Evolutionary conservation across 2,888 invertebrate species (phyloP).

Genomic region (Parnassius glacialis): DNA sequence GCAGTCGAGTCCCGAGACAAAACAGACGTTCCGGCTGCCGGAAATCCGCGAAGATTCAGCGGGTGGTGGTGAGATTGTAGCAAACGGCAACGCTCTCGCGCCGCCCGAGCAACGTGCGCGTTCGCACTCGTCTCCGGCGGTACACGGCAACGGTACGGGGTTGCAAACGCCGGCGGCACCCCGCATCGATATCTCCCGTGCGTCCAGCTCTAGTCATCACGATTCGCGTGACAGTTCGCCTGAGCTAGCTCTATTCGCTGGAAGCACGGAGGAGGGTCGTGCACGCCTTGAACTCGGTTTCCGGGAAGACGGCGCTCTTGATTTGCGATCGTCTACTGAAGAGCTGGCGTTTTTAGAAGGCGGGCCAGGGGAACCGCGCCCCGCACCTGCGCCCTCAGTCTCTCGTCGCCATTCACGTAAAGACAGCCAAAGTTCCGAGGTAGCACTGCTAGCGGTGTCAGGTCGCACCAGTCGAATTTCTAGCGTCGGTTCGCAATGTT

Average conservation of each 20-base stretch:
- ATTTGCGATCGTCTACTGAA: slow-evolving; percentile 92
- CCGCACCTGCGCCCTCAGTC: slow-evolving; percentile 52
- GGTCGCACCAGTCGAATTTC: slow-evolving; percentile 91
- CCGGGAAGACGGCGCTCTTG: slow-evolving; percentile 90
- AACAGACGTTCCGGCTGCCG: slow-evolving; percentile 77
- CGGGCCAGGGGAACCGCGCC: slow-evolving; percentile 70
- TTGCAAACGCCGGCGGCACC: slow-evolving; percentile 87
- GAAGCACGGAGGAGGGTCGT: slow-evolving; percentile 50
- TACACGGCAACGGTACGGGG: slow-evolving; percentile 39
- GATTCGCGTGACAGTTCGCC: slow-evolving; percentile 92
- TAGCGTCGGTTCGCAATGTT: slow-evolving; percentile 91
- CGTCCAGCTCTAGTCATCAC: slow-evolving; percentile 93
- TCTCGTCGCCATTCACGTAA: slow-evolving; percentile 81
- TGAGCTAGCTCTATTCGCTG: slow-evolving; percentile 89
- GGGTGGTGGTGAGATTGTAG: slow-evolving; percentile 40
- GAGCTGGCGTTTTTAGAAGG: slow-evolving; percentile 91
- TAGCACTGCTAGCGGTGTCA: slow-evolving; percentile 86
- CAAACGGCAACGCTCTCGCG: slow-evolving; percentile 41
- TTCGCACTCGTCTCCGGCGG: slow-evolving; percentile 65
- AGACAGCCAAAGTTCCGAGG: slow-evolving; percentile 89
- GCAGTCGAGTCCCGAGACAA: slow-evolving; percentile 82
- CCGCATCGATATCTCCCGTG: slow-evolving; percentile 93
- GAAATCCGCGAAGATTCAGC: slow-evolving; percentile 76
- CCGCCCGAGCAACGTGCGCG: slow-evolving; percentile 65
- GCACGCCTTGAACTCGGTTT: slow-evolving; percentile 77